Conservation (phyloP, 2,888 invertebrate species). For the Hylaea fasciaria region DNA sequence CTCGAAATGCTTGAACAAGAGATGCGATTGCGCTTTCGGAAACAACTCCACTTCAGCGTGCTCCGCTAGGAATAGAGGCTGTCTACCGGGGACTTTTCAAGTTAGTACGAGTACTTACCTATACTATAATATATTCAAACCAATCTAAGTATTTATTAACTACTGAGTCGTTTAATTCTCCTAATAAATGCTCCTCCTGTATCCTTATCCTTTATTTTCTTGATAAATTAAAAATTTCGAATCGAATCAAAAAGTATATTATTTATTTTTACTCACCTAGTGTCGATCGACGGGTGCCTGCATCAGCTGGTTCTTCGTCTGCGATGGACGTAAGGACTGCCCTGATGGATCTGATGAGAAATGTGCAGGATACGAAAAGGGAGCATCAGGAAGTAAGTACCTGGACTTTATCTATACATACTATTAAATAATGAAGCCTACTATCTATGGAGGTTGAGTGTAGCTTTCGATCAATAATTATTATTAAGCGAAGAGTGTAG, state of each 20-base stretch:
- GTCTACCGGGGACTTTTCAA: slow-evolving; percentile 94
- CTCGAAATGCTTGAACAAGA: slow-evolving; percentile 89
- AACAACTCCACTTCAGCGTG: slow-evolving; percentile 87
- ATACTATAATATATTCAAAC: no score
- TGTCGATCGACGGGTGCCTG: slow-evolving; percentile 94
- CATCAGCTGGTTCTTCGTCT: slow-evolving; percentile 97
- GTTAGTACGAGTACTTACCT: slow-evolving; percentile 64
- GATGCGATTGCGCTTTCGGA: slow-evolving; percentile 90
- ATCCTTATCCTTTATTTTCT: no score
- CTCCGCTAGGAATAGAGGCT: slow-evolving; percentile 90
- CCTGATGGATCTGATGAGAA: slow-evolving; percentile 95
- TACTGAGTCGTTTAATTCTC: no score
- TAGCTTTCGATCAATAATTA: no score
- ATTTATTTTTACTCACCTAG: slow-evolving; percentile 75
- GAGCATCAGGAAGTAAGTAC: slow-evolving; percentile 53
- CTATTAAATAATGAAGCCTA: no score
- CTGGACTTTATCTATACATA: neutral
- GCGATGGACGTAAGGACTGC: slow-evolving; percentile 94
- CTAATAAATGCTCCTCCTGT: no score
- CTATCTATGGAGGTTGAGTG: no score
- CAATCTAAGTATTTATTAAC: no score
- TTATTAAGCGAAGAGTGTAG: no score
- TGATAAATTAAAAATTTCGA: no score
- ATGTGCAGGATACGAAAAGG: slow-evolving; percentile 86
- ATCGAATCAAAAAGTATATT: neutral